Evolutionary conservation across 64 coral and sea anemone species (phyloP).

Genomic region (Montipora cactus): DNA sequence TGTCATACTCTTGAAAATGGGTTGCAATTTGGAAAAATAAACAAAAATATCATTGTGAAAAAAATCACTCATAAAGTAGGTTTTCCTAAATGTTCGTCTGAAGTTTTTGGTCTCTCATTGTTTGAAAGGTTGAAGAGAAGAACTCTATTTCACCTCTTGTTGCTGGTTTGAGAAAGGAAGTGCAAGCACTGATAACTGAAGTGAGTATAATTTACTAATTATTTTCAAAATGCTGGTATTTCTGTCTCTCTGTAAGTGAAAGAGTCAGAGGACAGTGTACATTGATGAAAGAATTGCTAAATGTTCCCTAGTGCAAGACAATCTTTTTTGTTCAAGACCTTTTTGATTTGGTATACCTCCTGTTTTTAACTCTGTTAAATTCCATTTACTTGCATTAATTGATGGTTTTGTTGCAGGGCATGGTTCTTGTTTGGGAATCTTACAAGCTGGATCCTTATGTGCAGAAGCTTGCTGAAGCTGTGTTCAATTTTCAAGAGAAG

Average conservation of each 20-base stretch:
- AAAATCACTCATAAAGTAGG: no score
- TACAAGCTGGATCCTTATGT: conserved; percentile 99
- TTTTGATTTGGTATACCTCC: no score
- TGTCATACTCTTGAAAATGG: no score
- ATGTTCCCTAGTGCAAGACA: no score
- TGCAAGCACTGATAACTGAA: conserved; percentile 91
- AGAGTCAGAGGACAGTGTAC: no score
- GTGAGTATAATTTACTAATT: conserved; percentile 39
- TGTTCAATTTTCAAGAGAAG: conserved; percentile 99
- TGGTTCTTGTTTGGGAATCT: conserved; percentile 96
- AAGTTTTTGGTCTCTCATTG: not conserved
- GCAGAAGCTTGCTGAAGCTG: conserved; percentile 94
- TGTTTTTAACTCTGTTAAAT: no score
- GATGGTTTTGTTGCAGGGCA: conserved; percentile 60
- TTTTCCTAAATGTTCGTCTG: no score
- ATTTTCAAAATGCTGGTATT: not conserved
- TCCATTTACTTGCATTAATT: not conserved
- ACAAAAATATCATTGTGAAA: no score
- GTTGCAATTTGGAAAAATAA: no score
- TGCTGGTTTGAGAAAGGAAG: conserved; percentile 94
- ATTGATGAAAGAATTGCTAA: not conserved
- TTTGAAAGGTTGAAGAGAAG: conserved; percentile 90
- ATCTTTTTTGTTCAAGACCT: no score
- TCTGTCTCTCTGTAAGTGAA: no score
- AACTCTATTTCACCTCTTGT: conserved; percentile 89